These are phyloP conservation scores for Dicerorhinus sumatrensis DNA, from an alignment of 2,113 vertebrate genomes.

Conservation along the genomic window DNA sequence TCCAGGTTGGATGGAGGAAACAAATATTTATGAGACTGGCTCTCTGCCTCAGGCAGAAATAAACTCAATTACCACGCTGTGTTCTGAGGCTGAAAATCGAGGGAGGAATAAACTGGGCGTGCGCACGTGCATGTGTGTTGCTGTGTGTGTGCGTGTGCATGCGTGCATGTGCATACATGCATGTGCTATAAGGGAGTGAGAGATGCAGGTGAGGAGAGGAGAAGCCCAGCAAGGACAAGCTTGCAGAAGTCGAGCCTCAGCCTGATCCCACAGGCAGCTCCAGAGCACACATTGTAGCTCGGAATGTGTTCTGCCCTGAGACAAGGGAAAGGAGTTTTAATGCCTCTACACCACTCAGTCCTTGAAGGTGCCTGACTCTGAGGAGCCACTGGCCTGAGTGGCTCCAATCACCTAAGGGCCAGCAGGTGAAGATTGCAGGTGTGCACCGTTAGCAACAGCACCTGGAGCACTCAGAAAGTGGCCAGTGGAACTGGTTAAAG, in stretches of 20 bases:
- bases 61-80: slow-evolving; percentile 40
- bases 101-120: background rate
- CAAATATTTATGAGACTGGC: slow-evolving; percentile 42
- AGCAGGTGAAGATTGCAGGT: background rate
- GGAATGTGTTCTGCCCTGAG: background rate
- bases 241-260: background rate
- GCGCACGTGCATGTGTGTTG: background rate
- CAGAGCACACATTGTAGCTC: background rate
- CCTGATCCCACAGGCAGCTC: background rate
- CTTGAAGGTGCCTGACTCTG: background rate
- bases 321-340: background rate
- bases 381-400: background rate
- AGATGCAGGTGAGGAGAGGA: background rate
- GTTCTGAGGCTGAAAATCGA: background rate
- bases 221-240: background rate
- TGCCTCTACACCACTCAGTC: background rate
- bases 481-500: background rate
- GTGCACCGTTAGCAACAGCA: background rate
- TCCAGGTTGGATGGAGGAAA: slow-evolving; percentile 32
- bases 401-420: background rate
- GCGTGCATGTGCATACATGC: background rate
- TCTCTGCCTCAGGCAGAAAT: background rate
- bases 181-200: background rate
- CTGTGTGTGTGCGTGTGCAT: no score
- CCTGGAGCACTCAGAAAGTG: background rate